Base-by-base conservation (phyloP, 2,113 vertebrate species). In the Macquaria australasica region DNA sequence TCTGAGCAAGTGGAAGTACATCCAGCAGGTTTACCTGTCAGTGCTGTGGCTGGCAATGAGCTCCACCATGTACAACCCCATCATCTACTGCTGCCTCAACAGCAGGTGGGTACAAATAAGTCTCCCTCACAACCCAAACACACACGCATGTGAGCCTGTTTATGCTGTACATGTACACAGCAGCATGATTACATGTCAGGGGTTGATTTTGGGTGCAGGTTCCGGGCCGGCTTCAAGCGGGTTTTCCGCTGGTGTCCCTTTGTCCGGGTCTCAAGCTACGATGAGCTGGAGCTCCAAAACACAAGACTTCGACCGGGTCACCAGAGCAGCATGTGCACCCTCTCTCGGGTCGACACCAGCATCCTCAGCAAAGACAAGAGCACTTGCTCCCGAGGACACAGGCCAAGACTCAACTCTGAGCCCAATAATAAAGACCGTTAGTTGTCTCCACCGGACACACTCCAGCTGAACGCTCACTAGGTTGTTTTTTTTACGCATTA, bases 31-130 rank as follows among this genome's bases (percentile, higher is more conserved):
- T 77, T 99, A 99, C 86, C 92, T 99, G 92, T 97, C 97, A 0
- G 97, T 97, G 79, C 96, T 99, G 93, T 99, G 98, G 97, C 96
- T 99, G 83, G 98, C 98, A 45, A 99, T 99, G 98, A 99, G 98
- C 92, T 99, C 98, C 34, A 99, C 98, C 43, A 99, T 99, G 98
- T 99, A 99, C 93, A 99, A 99, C 82, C 98, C 98, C 75, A 99
- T 99, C 92, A 99, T 99, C 95, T 99, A 99, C 96, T 99, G 98
- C 92, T 99, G 98, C 90, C 96, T 99, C 74, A 99, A 99, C 92
- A 98, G 97, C 94, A 98, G 98, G 98, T 98, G 95, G 93, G 95
- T 86, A 2, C 34, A 39, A 43, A 3, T 59, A 50, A n/a, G 5
- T 64, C 9, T 43, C n/a, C 3, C 1, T 4, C 2, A 53, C 39